A percentile compares a stretch with the other conserved stretches of the same genome.
Evolutionary conservation across 2,888 invertebrate species (phyloP).

Genomic region (Harpalus rufipes): DNA sequence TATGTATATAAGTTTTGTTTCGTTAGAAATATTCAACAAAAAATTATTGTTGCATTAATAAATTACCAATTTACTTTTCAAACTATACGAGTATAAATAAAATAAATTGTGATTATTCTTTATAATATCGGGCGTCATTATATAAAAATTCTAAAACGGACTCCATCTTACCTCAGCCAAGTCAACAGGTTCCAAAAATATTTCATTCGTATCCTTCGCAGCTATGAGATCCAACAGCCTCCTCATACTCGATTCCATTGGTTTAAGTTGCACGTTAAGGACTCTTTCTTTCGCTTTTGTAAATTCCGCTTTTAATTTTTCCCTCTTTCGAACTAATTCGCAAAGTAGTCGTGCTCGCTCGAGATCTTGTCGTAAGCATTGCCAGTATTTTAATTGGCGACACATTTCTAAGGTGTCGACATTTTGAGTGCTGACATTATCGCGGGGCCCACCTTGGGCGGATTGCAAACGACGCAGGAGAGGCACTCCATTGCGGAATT

Average conservation of each 20-base stretch:
- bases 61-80: no score
- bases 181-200: constrained; percentile 96
- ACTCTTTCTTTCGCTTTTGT: constrained; percentile 90
- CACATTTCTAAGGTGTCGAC: constrained; percentile 86
- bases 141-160: not conserved
- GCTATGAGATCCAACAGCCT: constrained; percentile 88
- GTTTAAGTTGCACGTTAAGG: constrained; percentile 89
- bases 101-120: not conserved
- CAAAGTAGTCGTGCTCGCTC: constrained; percentile 95
- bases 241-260: constrained; percentile 88
- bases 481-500: constrained; percentile 97
- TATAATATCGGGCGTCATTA: constrained; percentile 51
- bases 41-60: no score
- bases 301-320: constrained; percentile 94
- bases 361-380: constrained; percentile 94
- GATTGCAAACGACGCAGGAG: constrained; percentile 91
- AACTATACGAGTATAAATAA: no score
- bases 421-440: constrained; percentile 42
- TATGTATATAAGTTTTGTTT: no score
- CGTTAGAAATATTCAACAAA: no score
- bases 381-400: constrained; percentile 95
- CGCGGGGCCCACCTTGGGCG: constrained; percentile 73
- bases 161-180: constrained; percentile 82
- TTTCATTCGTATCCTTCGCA: constrained; percentile 89
- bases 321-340: constrained; percentile 96